phyloP scores from a whole-genome alignment of 1,140 invertebrate genomes.

The Apis cerana region DNA sequence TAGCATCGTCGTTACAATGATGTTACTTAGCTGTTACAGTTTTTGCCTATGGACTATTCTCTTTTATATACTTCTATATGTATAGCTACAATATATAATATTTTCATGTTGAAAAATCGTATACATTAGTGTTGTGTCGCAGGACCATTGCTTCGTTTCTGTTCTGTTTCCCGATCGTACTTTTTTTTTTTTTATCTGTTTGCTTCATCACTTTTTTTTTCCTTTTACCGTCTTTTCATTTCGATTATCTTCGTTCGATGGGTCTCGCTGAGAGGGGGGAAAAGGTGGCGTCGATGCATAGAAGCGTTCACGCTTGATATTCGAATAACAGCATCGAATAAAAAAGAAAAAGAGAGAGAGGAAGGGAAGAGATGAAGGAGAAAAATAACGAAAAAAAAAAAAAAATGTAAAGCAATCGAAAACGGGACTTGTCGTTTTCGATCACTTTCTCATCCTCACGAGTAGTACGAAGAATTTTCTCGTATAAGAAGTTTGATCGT shows the following conservation, averaged over 20 bases:
- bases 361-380: background rate
- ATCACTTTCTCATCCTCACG: background rate
- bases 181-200: background rate
- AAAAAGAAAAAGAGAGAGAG: background rate
- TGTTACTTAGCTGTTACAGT: slow-evolving; percentile 76
- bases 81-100: slow-evolving; percentile 81
- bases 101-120: slow-evolving; percentile 82
- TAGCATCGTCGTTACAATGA: slow-evolving; percentile 77
- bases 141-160: slow-evolving; percentile 78
- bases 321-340: slow-evolving; percentile 2
- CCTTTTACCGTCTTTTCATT: slow-evolving; percentile 26
- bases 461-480: background rate
- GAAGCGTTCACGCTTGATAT: slow-evolving; percentile 53
- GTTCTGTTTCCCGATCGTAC: slow-evolving; percentile 54
- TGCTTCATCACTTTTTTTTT: background rate
- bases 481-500: background rate
- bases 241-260: slow-evolving; percentile 38
- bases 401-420: background rate
- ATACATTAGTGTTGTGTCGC: slow-evolving; percentile 81
- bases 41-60: slow-evolving; percentile 76
- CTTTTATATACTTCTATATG: slow-evolving; percentile 75
- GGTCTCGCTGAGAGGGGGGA: slow-evolving; percentile 51
- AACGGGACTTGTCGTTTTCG: background rate
- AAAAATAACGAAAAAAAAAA: background rate
- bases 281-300: slow-evolving; percentile 50